Base-by-base conservation (phyloP, 2,113 vertebrate genomes). In the Salvelinus alpinus region DNA sequence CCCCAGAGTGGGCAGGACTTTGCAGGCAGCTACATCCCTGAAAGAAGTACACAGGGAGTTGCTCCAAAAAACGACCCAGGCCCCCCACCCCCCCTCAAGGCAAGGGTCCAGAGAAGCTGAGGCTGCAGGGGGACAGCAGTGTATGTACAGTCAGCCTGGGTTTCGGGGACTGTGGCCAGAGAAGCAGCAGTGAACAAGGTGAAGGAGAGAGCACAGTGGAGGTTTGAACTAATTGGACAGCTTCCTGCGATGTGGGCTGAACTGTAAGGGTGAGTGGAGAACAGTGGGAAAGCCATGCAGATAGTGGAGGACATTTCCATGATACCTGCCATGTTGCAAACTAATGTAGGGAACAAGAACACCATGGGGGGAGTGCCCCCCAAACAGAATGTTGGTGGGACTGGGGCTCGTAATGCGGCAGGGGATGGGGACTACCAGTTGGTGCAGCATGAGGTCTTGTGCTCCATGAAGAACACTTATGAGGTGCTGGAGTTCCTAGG, bases 401-500 rank as follows among this genome's bases (percentile, higher is more conserved):
- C 18, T 2, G 80, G 86, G 12, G 25, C 51, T 3, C 82, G 77
- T 64, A 47, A 84, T 2, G 80, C 86, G 31, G 67, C 74, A 5
- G 73, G 70, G 47, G 97, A 98, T 4, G 97, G 97, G 0, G 97
- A 99, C 88, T 99, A 99, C 86, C 97, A 98, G 90, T 89, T 99
- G 77, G 96, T 99, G 14, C 97, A 97, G 85, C 96, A 98, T 0
- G 97, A 99, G 90, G 95, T 99, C 44, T 84, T 99, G 80, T 96
- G 94, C 84, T 99, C 97, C 0, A 79, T 94, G 90, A 99, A 98
- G 91, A 97, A 97, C 87, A 97, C 95, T 48, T 99, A 99, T 0
- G 97, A 99, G 89, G 97, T 99, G 70, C 90, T 99, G 65, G 97
- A 98, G 91, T 99, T 99, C 88, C 93, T 99, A 81, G 97, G 97